Evolutionary conservation across 2,888 invertebrate species (phyloP).

Genomic region (Mechanitis messenoides): DNA sequence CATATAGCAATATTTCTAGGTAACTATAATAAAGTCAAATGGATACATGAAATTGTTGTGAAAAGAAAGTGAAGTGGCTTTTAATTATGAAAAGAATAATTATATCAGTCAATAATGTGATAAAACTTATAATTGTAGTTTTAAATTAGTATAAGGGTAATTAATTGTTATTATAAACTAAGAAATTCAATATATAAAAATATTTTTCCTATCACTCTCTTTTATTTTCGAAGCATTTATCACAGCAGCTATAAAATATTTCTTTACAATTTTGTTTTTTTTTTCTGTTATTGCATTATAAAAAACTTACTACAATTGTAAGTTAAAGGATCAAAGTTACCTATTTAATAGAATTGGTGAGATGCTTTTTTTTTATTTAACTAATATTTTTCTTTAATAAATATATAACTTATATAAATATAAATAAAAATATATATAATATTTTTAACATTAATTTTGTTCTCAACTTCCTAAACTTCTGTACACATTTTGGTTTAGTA

Average conservation of each 20-base stretch:
- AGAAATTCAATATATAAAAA: slow-evolving; percentile 20
- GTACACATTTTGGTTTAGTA: slow-evolving; percentile 25
- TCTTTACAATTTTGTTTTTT: not conserved
- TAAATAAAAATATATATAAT: not conserved
- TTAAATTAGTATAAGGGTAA: not conserved
- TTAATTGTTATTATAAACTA: slow-evolving; percentile 7
- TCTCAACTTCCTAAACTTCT: slow-evolving; percentile 10
- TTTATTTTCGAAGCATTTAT: slow-evolving; percentile 14
- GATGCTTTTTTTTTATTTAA: too few relatives aligned
- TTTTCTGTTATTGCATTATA: not conserved
- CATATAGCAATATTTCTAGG: slow-evolving; percentile 14
- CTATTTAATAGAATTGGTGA: too few relatives aligned
- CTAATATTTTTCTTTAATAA: too few relatives aligned
- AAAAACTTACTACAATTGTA: not conserved
- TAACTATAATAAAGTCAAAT: slow-evolving; percentile 14
- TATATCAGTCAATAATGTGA: slow-evolving; percentile 5
- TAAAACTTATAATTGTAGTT: not conserved
- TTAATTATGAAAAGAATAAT: not conserved
- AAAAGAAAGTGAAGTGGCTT: too few relatives aligned
- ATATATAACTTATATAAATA: too few relatives aligned
- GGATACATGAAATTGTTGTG: not conserved
- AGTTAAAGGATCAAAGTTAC: not conserved
- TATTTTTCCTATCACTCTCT: slow-evolving; percentile 13
- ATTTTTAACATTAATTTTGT: slow-evolving; percentile 3
- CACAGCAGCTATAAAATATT: slow-evolving; percentile 10